Evolutionary conservation across 2,888 invertebrate species (phyloP).

Genomic region (Ditula angustiorana): DNA sequence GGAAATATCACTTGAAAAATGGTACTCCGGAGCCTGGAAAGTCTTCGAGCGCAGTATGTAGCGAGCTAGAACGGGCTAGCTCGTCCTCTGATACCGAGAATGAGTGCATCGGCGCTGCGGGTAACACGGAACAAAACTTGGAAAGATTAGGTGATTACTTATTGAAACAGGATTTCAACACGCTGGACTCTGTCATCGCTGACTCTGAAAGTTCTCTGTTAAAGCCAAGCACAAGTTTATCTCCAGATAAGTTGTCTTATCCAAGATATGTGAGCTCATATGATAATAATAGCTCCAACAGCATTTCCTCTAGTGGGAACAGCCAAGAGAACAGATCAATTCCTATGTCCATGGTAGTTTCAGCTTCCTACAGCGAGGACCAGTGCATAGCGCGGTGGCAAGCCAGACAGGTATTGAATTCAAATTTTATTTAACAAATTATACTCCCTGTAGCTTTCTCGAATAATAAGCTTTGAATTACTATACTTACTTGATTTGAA

Average conservation of each 20-base stretch:
- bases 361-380: constrained; percentile 66
- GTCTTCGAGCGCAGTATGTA: constrained; percentile 42
- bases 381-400: constrained; percentile 86
- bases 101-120: constrained; percentile 53
- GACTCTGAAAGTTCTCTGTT: constrained; percentile 58
- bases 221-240: constrained; percentile 58
- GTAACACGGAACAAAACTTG: constrained; percentile 68
- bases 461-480: no score
- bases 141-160: constrained; percentile 73
- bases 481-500: no score
- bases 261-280: constrained; percentile 66
- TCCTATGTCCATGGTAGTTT: constrained; percentile 57
- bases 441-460: no score
- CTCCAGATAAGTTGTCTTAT: constrained; percentile 59
- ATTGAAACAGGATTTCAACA: constrained; percentile 69
- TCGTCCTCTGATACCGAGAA: constrained; percentile 55
- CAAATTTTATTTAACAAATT: no score
- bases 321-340: constrained; percentile 49
- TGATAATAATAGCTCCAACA: constrained; percentile 50
- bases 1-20: constrained; percentile 86
- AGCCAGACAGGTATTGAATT: constrained; percentile 82
- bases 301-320: constrained; percentile 45
- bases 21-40: constrained; percentile 55
- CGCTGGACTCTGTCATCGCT: constrained; percentile 63
- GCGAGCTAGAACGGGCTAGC: constrained; percentile 50